Base-by-base conservation (phyloP, 2,113 vertebrate species). In the Sylvia atricapilla region DNA sequence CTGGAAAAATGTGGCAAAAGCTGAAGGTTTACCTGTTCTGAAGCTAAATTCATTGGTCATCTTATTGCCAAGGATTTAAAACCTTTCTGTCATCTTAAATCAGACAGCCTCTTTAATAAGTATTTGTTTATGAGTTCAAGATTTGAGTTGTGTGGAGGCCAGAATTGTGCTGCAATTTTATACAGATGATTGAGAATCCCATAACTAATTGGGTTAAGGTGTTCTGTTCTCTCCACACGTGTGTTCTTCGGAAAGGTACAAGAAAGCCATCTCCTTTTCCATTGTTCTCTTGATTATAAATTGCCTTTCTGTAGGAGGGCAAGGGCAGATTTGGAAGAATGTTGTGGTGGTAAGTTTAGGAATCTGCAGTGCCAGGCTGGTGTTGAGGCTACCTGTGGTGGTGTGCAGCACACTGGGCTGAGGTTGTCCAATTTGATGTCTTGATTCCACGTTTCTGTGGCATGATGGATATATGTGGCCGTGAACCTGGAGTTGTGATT, bases 291-390 rank as follows among this genome's bases (percentile, higher is more conserved):
- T 63, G 30, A 12, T 63, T 55, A 46, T 60, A 76, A 59, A 75
- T 50, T 53, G 35, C 21, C 33, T 90, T 52, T 35, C 35, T 72
- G 56, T 11, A 37, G 15, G 16, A 63, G 23, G 24, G 3, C 33
- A 10, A 43, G 20, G 27, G 16, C 44, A 43, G 27, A 11, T 70
- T 78, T 82, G 49, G 46, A 67, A 30, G 55, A 49, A 13, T 43
- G 35, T 41, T 68, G 10, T 20, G 27, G 22, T 25, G 47, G 7
- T 87, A 37, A 43, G 35, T 67, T 58, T 15, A 63, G 47, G 31
- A n/a, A 37, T 33, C 25, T 8, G 31, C n/a, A 35, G 6, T 53
- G 28, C 0, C 0, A 2, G 7, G 18, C 5, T 0, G 0, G 4
- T 58, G 33, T 13, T 70, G 22, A 74, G 24, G n/a, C 63, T 31